Evolutionary conservation across 2,113 vertebrate genomes (phyloP).

Genomic region (Phasianus colchicus): DNA sequence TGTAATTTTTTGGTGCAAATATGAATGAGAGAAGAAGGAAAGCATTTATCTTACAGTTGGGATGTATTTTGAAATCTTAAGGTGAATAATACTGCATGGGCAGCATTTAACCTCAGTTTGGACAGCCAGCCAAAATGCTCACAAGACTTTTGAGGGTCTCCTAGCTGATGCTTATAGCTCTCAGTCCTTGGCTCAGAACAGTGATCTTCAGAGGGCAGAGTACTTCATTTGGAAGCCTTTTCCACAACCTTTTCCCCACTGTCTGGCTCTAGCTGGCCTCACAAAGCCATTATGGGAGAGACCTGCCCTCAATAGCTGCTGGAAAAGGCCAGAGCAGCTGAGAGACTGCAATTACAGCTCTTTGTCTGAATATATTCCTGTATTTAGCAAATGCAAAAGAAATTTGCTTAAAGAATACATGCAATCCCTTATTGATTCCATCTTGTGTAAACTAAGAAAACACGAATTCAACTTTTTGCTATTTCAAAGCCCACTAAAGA

Average conservation of each 20-base stretch:
- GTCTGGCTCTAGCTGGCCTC: not conserved
- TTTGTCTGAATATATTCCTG: not conserved
- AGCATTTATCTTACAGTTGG: not conserved
- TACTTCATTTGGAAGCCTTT: not conserved
- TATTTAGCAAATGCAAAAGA: not conserved
- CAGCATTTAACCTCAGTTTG: not conserved
- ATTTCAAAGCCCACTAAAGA: not conserved
- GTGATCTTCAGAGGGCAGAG: not conserved
- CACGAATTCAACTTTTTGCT: not conserved
- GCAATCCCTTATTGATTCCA: not conserved
- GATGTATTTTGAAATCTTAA: conserved; percentile 7
- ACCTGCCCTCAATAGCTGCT: not conserved
- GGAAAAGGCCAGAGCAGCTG: not conserved
- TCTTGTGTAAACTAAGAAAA: conserved; percentile 34
- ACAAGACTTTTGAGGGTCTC: not conserved
- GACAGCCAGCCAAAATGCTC: not conserved
- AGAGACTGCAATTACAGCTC: not conserved
- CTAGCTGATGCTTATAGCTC: not conserved
- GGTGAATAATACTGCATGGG: not conserved
- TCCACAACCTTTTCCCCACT: not conserved
- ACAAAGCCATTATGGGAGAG: not conserved
- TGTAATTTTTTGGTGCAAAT: not conserved
- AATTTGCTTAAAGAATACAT: not conserved
- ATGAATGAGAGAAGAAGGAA: not conserved
- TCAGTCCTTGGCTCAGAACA: not conserved